Evolutionary conservation across 2,797 vertebrate genomes (phyloP).

Genomic region (Cossypha caffra): DNA sequence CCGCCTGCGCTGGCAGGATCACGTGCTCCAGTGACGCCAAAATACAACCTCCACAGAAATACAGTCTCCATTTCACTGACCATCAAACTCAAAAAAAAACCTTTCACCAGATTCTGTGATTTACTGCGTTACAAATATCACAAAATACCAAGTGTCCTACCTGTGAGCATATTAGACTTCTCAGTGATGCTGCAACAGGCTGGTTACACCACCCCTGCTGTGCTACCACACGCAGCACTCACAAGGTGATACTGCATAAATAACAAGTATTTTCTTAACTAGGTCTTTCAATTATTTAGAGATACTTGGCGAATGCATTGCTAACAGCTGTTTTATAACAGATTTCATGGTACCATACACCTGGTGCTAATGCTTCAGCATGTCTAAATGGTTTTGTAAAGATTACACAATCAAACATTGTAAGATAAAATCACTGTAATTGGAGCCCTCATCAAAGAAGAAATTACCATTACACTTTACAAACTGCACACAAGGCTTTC

Average conservation of each 20-base stretch:
- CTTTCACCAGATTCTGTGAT: background rate
- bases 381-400: constrained; percentile 60
- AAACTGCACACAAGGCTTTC: fast-evolving
- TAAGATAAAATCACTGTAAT: constrained; percentile 45
- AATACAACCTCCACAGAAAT: background rate
- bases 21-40: background rate
- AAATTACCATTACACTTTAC: constrained; percentile 22
- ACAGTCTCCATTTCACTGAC: background rate
- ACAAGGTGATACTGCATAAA: background rate
- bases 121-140: background rate
- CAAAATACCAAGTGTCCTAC: background rate
- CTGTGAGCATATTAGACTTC: background rate
- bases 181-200: background rate
- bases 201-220: background rate
- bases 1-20: background rate
- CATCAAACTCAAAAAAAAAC: background rate
- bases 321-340: constrained; percentile 54
- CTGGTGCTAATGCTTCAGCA: constrained; percentile 52
- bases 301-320: background rate
- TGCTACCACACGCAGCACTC: background rate
- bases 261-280: constrained; percentile 41
- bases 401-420: constrained; percentile 42
- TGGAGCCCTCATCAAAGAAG: constrained; percentile 33
- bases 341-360: constrained; percentile 52
- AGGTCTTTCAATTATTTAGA: constrained; percentile 45